Base-by-base conservation (phyloP, 35 echinoderm and acorn worm genomes). In the Patiria miniata region DNA sequence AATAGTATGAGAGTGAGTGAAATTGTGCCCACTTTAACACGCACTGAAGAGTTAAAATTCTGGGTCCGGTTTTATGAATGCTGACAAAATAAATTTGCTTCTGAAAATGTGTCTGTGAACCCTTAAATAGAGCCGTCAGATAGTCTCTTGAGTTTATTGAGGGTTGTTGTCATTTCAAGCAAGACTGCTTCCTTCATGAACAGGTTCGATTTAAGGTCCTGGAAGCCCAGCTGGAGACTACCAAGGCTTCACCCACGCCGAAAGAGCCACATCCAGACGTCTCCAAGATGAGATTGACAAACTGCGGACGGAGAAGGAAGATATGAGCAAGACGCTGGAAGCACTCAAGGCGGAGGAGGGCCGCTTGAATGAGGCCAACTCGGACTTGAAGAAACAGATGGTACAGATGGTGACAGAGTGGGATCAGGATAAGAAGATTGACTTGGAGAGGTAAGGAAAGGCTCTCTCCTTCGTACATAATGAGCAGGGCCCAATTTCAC, bases 351-450 rank as follows among this genome's bases (percentile, higher is more conserved):
- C 56, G 58, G 42, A 18, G 50, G 91, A 86, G 52, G 40, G 52
- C 32, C 22, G 79, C 32, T 28, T 93, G 17, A 81, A 53, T 38
- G 65, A 90, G 40, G 78, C 89, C 22, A 87, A 92, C 60, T 29
- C 39, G 0, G 83, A 87, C 37, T 78, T 99, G 51, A 99, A 92
- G 60, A 79, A 78, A 52, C 86, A 92, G 78, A 99, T 99, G 96
- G 59, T 85, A 32, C 53, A 89, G 81, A 99, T 99, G 96, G 87
- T 99, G 12, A 39, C 82, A 42, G 93, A 95, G 14, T 85, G 91
- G 89, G 96, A 99, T 78, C 82, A 99, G 55, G 96, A 99, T 52
- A 99, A 94, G 68, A 94, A 90, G 51, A 54, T 61, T 50, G 90
- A 89, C n/a, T 39, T 99, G 47, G 89, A 99, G 12, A 94, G 92